A percentile compares a stretch with the other conserved stretches of the same genome.
These are phyloP conservation scores for Aricia agestis DNA, from an alignment of 1,140 invertebrate species.

Conservation along the genomic window DNA sequence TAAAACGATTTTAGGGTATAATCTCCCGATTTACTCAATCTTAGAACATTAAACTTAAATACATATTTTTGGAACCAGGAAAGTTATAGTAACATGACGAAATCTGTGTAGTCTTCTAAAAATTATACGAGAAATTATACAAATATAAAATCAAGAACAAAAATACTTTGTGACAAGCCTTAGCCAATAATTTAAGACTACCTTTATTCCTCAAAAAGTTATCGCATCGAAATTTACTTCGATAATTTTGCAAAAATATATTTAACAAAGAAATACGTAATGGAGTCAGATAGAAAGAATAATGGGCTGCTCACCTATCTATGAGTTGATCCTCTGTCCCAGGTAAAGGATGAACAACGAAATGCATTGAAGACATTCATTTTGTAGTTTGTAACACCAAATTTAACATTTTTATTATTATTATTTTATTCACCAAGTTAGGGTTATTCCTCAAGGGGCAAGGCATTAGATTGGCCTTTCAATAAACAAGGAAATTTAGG, in stretches of 20 bases:
- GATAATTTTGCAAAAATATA: not conserved
- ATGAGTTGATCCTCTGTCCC: conserved; percentile 96
- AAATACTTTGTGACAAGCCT: not conserved
- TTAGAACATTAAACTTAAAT: too few species aligned
- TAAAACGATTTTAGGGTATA: too few species aligned
- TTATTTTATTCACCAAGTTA: too few species aligned
- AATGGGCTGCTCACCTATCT: conserved; percentile 85
- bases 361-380: conserved; percentile 88
- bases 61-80: conserved; percentile 11
- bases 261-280: conserved; percentile 40
- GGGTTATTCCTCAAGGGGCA: too few species aligned
- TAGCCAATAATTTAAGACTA: not conserved
- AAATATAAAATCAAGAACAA: not conserved
- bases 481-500: too few species aligned
- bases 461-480: too few species aligned
- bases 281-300: conserved; percentile 62
- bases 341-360: conserved; percentile 96
- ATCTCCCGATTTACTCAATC: too few species aligned
- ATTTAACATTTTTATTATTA: too few species aligned
- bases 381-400: too few species aligned
- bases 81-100: not conserved
- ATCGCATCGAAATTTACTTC: not conserved
- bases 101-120: not conserved
- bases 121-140: not conserved
- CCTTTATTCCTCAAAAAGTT: not conserved